These are phyloP conservation scores for Neodiprion pinetum DNA, from an alignment of 1,140 invertebrate species.

Conservation along the genomic window DNA sequence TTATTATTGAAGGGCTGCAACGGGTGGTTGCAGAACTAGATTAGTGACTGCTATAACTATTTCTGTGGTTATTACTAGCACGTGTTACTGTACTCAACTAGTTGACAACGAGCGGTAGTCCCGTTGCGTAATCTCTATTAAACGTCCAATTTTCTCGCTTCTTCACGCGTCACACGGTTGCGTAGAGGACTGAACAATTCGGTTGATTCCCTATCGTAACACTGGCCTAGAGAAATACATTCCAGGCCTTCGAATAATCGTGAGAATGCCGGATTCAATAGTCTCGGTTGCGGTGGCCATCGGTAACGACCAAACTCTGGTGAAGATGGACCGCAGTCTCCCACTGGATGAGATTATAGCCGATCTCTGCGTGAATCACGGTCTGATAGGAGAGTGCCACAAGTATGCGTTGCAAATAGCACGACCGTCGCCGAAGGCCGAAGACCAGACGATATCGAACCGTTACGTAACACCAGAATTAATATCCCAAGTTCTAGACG, in stretches of 20 bases:
- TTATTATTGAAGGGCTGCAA: no score
- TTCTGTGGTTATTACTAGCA: no score
- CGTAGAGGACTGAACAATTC: background rate
- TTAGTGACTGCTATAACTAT: no score
- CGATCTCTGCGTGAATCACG: constrained; percentile 5
- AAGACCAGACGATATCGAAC: background rate
- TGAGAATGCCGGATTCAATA: constrained; percentile 4
- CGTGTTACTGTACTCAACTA: background rate
- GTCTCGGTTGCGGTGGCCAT: constrained; percentile 11
- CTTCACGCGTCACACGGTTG: background rate
- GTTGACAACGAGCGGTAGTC: background rate
- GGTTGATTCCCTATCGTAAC: background rate
- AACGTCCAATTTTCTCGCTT: background rate
- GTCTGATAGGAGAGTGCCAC: background rate
- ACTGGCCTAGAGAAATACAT: background rate
- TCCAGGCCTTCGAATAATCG: background rate
- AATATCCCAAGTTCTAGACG: background rate
- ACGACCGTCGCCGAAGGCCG: constrained; percentile 12
- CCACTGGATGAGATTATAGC: constrained; percentile 1
- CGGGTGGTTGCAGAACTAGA: no score
- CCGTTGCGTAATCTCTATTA: background rate
- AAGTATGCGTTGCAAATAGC: constrained; percentile 9
- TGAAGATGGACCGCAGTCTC: constrained; percentile 1
- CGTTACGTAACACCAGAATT: constrained; percentile 5
- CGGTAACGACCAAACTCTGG: background rate